A percentile compares a stretch with the other conserved stretches of the same genome.
phyloP scores from a whole-genome alignment of 2,113 vertebrate genomes.

The Onychostruthus taczanowskii region DNA sequence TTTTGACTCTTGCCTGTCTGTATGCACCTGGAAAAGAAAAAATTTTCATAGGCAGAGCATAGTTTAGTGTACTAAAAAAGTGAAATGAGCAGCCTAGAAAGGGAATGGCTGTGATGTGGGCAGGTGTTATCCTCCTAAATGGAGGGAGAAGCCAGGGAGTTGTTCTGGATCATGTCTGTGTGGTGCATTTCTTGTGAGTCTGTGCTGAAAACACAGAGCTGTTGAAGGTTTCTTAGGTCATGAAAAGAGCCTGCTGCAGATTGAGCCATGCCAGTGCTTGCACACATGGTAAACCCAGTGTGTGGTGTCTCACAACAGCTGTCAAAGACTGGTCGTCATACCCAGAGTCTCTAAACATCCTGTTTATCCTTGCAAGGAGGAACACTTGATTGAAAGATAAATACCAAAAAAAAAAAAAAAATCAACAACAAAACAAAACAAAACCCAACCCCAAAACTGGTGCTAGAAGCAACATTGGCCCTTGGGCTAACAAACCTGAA shows the following conservation, averaged over 20 bases:
- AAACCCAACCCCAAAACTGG: not conserved
- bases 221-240: not conserved
- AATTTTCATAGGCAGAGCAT: not conserved
- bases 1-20: not conserved
- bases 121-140: not conserved
- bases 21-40: not conserved
- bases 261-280: not conserved
- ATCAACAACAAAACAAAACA: not conserved
- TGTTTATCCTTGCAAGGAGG: slow-evolving; percentile 52
- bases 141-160: not conserved
- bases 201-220: not conserved
- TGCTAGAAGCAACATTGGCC: slow-evolving; percentile 41
- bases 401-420: not conserved
- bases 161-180: not conserved
- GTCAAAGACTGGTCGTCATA: slow-evolving; percentile 39
- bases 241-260: slow-evolving; percentile 5
- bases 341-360: slow-evolving; percentile 51
- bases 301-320: slow-evolving; percentile 51
- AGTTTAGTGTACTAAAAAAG: not conserved
- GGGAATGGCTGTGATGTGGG: not conserved
- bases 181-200: not conserved
- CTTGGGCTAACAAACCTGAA: slow-evolving; percentile 57
- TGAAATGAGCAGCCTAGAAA: not conserved
- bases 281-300: slow-evolving; percentile 1
- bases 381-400: slow-evolving; percentile 63